Evolutionary conservation across 2,113 vertebrate genomes (phyloP), one percentile per base, ranked within the genome.

Genomic region (Epinephelus moara): DNA sequence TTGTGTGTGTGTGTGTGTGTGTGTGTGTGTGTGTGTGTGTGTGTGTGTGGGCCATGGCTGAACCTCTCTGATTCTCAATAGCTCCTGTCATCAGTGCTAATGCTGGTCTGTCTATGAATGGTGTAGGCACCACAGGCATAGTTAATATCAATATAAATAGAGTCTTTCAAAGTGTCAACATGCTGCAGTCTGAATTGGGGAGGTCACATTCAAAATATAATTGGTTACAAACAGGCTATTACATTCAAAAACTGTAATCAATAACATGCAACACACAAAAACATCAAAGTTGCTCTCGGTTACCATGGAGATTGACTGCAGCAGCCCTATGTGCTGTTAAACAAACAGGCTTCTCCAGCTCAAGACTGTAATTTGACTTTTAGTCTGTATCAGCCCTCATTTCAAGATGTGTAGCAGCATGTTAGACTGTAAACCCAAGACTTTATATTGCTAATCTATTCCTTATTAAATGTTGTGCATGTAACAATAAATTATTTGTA

Each of bases 41-140:
- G 70, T 62, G 52, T 77, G n/a, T 12, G 47, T 70, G 73, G 23
- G 62, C 37, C 33, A 19, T 37, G 18, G 42, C 64, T 50, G 60
- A 66, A 85, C 67, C 49, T 60, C 70, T 66, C 52, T 52, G 40
- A 69, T 75, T 71, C 64, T 55, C 75, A 87, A 66, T 82, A 47
- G 60, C 70, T 68, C 61, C 49, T 85, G 56, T 85, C 40, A 80
- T 64, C 0, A 2, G 21, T 73, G 60, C 47, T 69, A 63, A 82
- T 76, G 70, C 68, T 78, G 56, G 3, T 72, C 59, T 80, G 30
- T 30, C 18, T 71, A 17, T 79, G 59, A 74, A 55, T 61, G 52
- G 50, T 27, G 27, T 40, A 9, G 27, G 56, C 63, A 69, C n/a
- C 30, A 68, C 47, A 72, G 53, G 27, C 52, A 27, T 12, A 49